Evolutionary conservation across 2,797 vertebrate genomes (phyloP), one percentile per base, ranked within the genome.

Genomic region (Sebastes diaconus): DNA sequence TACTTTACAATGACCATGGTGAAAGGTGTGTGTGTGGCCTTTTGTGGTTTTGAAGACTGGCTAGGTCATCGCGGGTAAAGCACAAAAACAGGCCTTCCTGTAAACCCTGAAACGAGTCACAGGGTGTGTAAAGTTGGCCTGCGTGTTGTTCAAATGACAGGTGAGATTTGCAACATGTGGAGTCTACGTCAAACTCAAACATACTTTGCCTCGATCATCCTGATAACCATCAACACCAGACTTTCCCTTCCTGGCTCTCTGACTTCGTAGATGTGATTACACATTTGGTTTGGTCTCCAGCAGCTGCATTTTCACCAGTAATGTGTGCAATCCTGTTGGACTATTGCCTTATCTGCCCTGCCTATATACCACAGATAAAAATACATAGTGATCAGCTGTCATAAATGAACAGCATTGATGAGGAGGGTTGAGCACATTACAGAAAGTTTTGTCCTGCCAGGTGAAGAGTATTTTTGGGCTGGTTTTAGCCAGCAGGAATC

Each of bases 301-400:
- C 84, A 86, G 90, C 87, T 88, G 87, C 50, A 67, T 16, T 80
- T 90, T 79, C 34, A 54, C 74, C 75, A 84, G 76, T 67, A 79
- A 91, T 83, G 71, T 80, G 55, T 67, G 61, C 60, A 76, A 80
- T 87, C 32, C 59, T 64, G 27, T 57, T 81, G 68, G 54, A 68
- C 20, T 61, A 67, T 12, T 29, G 58, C 75, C 29, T 58, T 46
- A 64, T 65, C 72, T 50, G 81, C 57, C 64, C 71, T 73, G 75
- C 76, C 72, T 77, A 1, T 30, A n/a, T 59, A 61, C 65, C 12
- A 14, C 27, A 57, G 79, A 85, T 83, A 77, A 69, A 90, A 87
- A 85, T 84, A 85, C 77, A 86, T 6, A 34, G 16, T 74, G 65
- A 78, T 89, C 90, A 90, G 90, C 88, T 90, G 90, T 88, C 63